These are phyloP conservation scores for Tragulus kanchil DNA, from an alignment of 2,113 vertebrate species.

Conservation along the genomic window DNA sequence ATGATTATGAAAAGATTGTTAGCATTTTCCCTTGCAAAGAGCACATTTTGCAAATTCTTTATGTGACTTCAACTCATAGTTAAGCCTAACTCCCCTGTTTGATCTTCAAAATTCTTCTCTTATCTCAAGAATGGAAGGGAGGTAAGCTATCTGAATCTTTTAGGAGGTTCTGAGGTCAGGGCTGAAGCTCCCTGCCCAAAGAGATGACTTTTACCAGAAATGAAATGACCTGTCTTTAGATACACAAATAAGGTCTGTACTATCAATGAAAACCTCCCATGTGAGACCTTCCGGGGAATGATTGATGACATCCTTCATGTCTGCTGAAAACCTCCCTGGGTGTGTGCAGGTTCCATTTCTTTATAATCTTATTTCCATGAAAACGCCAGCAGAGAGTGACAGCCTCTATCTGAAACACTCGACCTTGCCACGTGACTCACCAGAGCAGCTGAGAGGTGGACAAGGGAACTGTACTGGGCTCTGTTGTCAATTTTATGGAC, in stretches of 20 bases:
- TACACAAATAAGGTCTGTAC: background rate
- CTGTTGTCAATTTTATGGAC: constrained; percentile 69
- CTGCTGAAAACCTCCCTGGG: background rate
- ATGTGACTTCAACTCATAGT: background rate
- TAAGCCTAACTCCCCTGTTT: background rate
- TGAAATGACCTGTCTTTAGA: background rate
- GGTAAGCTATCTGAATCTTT: constrained; percentile 9
- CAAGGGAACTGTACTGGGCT: constrained; percentile 44
- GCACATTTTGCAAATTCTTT: constrained; percentile 47
- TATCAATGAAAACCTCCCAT: background rate
- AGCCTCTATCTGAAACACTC: background rate
- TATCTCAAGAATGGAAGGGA: background rate
- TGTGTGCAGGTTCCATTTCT: background rate
- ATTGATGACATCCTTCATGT: background rate
- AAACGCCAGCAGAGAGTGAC: background rate
- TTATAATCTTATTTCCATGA: constrained; percentile 36
- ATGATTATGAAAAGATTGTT: background rate
- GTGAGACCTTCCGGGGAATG: background rate
- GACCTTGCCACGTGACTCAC: background rate
- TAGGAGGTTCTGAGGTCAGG: background rate
- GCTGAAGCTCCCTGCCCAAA: background rate
- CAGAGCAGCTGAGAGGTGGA: background rate
- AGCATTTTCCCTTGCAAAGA: background rate
- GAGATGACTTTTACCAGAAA: constrained; percentile 42
- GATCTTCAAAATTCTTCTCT: background rate